These are phyloP conservation scores for Jordanella pulchra DNA, from an alignment of 2,797 vertebrate genomes.

Conservation along the genomic window DNA sequence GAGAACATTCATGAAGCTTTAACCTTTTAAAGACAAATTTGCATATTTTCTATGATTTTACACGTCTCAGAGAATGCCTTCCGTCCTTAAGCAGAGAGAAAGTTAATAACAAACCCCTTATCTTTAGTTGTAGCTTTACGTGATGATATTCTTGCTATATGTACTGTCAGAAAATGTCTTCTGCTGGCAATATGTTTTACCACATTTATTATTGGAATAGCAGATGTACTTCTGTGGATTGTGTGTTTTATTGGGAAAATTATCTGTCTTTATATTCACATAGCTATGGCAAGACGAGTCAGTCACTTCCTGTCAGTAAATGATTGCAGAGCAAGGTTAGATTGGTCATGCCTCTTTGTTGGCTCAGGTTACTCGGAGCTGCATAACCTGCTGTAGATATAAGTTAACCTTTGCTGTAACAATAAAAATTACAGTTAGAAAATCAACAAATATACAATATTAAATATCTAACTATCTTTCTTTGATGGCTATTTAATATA, in stretches of 20 bases:
- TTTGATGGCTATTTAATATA: neutral
- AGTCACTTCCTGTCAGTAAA: conserved; percentile 65
- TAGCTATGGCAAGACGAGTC: conserved; percentile 29
- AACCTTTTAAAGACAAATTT: neutral
- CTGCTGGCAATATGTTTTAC: neutral
- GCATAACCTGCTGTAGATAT: conserved; percentile 17
- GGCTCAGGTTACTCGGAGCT: conserved; percentile 38
- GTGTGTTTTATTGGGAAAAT: conserved; percentile 3
- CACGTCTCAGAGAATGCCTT: neutral
- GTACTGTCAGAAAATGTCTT: neutral
- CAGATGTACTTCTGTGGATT: neutral
- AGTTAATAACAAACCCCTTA: neutral
- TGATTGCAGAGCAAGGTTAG: conserved; percentile 17
- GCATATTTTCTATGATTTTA: neutral
- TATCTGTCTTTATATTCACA: conserved; percentile 31
- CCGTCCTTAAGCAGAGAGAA: neutral
- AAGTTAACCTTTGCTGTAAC: conserved; percentile 2
- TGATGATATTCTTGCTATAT: neutral
- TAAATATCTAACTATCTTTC: neutral
- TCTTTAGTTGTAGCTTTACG: neutral
- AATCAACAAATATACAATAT: neutral
- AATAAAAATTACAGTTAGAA: conserved; percentile 9
- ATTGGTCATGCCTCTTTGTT: conserved; percentile 27
- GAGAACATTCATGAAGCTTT: neutral
- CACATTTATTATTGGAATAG: neutral